phyloP scores from a whole-genome alignment of 2,797 vertebrate species.

The Rhinoraja longicauda region DNA sequence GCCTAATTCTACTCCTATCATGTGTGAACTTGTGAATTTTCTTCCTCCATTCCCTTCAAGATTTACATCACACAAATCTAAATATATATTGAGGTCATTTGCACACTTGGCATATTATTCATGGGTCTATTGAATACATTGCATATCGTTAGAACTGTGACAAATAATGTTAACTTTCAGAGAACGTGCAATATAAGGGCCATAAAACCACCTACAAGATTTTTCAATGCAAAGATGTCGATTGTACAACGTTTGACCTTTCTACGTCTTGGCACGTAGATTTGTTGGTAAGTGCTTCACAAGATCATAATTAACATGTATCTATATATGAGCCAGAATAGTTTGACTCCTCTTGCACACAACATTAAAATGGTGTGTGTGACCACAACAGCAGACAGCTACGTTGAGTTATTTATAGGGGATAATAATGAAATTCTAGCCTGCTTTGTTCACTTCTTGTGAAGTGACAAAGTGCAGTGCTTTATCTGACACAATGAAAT shows the following conservation, averaged over 20 bases:
- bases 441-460: background rate
- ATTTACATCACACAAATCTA: background rate
- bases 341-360: background rate
- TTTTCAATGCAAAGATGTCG: background rate
- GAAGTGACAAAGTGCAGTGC: background rate
- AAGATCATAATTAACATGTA: background rate
- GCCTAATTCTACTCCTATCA: too few relatives aligned
- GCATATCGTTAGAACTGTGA: background rate
- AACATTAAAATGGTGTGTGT: background rate
- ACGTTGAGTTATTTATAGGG: background rate
- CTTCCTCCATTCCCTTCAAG: background rate
- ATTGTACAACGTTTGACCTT: background rate
- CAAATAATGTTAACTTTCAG: background rate
- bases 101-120: background rate
- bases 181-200: background rate
- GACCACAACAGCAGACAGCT: background rate
- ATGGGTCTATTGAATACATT: background rate
- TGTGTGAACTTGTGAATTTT: background rate
- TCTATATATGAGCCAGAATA: background rate
- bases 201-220: too few relatives aligned
- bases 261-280: background rate
- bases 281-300: background rate
- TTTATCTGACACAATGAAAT: background rate
- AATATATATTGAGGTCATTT: background rate
- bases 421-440: background rate